Base-by-base conservation (phyloP, 2,113 vertebrate genomes). In the Anguilla japonica region DNA sequence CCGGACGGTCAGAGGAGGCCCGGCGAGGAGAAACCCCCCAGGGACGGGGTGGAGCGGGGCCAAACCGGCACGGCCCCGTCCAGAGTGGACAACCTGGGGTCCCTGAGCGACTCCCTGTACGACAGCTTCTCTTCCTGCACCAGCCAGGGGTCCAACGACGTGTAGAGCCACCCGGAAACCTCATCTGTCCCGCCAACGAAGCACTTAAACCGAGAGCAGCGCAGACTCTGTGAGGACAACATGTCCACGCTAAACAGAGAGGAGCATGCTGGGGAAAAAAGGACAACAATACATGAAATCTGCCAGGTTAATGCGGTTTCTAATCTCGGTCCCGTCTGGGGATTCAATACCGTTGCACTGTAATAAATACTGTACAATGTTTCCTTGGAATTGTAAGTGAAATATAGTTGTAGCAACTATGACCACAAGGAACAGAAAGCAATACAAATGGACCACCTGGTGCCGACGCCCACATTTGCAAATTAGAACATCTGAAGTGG, bases 71-170 rank as follows among this genome's bases (percentile, higher is more conserved):
- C 89, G 79, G 89, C 94, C 43, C 94, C 95, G 87, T 89, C 94
- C 87, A 93, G 93, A 0, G 6, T 80, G 40, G 96, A 97, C 89
- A 94, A 96, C 16, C 88, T 93, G 75, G 96, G 96, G 88, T 97
- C 96, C 53, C 91, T 97, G 90, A 97, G 97, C 0, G 96, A 98
- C 92, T 98, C 97, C 22, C 94, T 98, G 0, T 98, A 97, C 0
- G 96, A 98, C 79, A 97, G 97, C 90, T 97, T 98, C 94, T 98
- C 97, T 83, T 97, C 97, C 4, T 97, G 96, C 41, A 89, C 96
- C 91, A 98, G 97, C 88, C 97, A 97, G 87, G 95, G 93, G 89
- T 98, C 97, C 57, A 96, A 96, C 20, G 96, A 96, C 0, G 91
- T 94, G 57, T 97, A 95, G 94, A 86, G 85, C 79, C 0, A 6